Conservation (phyloP, 2,797 vertebrate genomes). For the Cynodonichthys magdalenae region DNA sequence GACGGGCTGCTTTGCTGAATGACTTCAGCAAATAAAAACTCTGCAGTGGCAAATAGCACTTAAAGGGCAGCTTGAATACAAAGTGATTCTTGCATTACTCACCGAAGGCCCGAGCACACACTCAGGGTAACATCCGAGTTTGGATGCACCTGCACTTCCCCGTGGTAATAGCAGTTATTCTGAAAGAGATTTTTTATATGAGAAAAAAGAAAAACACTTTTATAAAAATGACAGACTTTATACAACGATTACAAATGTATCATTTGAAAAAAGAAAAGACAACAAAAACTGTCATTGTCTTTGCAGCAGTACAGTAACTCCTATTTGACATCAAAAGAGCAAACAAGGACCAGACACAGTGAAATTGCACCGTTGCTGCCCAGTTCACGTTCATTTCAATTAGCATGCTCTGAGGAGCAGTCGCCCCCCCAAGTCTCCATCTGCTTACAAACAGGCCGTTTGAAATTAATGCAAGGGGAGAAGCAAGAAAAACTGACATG, state of each 20-base stretch:
- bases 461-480: conserved; percentile 39
- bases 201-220: not conserved
- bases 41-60: conserved; percentile 50
- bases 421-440: not conserved
- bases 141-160: conserved; percentile 63
- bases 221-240: not conserved
- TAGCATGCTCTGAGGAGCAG: conserved; percentile 16
- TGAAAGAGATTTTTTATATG: conserved; percentile 38
- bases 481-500: conserved; percentile 26
- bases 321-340: conserved; percentile 41
- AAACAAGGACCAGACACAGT: conserved; percentile 15
- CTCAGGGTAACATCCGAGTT: conserved; percentile 77
- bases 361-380: conserved; percentile 17
- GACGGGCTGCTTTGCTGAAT: conserved; percentile 40
- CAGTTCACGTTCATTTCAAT: conserved; percentile 35
- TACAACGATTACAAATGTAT: not conserved
- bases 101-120: conserved; percentile 76
- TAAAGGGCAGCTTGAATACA: conserved; percentile 63
- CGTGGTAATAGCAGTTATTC: conserved; percentile 81
- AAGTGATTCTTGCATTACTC: conserved; percentile 44
- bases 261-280: conserved; percentile 14
- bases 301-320: conserved; percentile 1
- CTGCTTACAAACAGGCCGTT: conserved; percentile 22
- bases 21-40: conserved; percentile 69
- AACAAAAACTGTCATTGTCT: conserved; percentile 12